These are phyloP conservation scores for Cyanoderma ruficeps DNA, from an alignment of 2,113 vertebrate species.

Conservation along the genomic window DNA sequence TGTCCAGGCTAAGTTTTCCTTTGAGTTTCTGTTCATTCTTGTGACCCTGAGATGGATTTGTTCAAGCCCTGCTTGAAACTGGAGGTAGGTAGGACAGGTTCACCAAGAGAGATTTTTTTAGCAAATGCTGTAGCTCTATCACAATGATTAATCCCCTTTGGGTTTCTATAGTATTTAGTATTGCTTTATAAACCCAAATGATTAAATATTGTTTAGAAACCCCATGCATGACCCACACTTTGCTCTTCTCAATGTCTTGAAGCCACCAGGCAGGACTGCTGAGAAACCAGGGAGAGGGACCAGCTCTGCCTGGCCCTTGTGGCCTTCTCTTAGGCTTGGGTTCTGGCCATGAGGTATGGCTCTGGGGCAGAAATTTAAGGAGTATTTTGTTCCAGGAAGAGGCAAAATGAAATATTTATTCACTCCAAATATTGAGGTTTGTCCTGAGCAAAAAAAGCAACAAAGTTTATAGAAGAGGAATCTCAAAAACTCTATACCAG, in stretches of 20 bases:
- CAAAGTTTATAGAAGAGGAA: not conserved
- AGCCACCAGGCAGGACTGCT: not conserved
- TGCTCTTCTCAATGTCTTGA: not conserved
- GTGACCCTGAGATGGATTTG: not conserved
- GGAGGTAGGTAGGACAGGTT: not conserved
- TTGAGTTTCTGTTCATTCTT: not conserved
- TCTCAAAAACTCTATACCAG: not conserved
- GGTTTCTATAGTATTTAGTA: not conserved
- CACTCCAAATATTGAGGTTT: not conserved
- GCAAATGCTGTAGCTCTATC: not conserved
- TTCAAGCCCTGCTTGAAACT: not conserved
- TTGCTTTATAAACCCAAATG: not conserved
- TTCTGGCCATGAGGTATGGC: not conserved
- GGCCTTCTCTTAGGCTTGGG: not conserved
- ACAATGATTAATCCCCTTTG: not conserved
- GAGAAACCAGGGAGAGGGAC: not conserved
- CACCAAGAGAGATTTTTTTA: not conserved
- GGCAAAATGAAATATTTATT: not conserved
- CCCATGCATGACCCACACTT: fast-evolving
- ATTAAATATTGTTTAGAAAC: not conserved
- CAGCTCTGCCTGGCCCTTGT: not conserved
- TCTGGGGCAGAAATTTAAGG: not conserved
- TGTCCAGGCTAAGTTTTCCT: not conserved
- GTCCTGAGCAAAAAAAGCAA: not conserved
- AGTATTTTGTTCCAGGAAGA: not conserved